Percentiles rank a stretch among this genome's conserved stretches.
phyloP scores from a whole-genome alignment of 2,888 invertebrate genomes.

The Drosophila robusta region DNA sequence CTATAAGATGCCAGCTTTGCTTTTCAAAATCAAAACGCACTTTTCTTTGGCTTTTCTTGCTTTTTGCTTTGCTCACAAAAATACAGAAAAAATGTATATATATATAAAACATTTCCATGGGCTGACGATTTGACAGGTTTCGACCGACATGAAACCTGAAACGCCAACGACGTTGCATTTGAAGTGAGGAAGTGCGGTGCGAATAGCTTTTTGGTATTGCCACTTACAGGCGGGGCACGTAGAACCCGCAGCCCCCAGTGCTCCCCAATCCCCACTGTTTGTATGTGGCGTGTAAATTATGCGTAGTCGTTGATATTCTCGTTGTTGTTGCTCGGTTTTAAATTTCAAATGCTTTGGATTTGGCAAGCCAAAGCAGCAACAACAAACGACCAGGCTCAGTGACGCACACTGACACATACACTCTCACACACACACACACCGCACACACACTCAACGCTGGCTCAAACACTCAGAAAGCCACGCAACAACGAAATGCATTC shows the following conservation, averaged over 20 bases:
- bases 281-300: conserved; percentile 47
- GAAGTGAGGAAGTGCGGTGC: not conserved
- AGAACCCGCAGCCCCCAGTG: not conserved
- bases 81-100: not conserved
- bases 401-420: conserved; percentile 12
- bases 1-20: conserved; percentile 11
- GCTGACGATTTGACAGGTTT: conserved; percentile 60
- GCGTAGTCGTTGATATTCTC: conserved; percentile 39
- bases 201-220: conserved; percentile 45
- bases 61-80: not conserved
- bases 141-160: conserved; percentile 29
- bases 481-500: conserved; percentile 68
- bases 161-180: conserved; percentile 9
- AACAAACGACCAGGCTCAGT: conserved; percentile 14
- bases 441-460: conserved; percentile 16
- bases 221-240: conserved; percentile 38
- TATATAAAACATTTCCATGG: conserved; percentile 48
- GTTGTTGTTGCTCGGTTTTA: conserved; percentile 40
- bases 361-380: conserved; percentile 5
- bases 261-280: not conserved
- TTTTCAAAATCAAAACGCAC: conserved; percentile 37
- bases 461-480: conserved; percentile 34
- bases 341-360: conserved; percentile 55
- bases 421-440: conserved; percentile 14
- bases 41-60: conserved; percentile 19